A percentile compares a stretch with the other conserved stretches of the same genome.
These are phyloP conservation scores for Rhinella marina DNA, from an alignment of 2,797 vertebrate species.

Conservation along the genomic window DNA sequence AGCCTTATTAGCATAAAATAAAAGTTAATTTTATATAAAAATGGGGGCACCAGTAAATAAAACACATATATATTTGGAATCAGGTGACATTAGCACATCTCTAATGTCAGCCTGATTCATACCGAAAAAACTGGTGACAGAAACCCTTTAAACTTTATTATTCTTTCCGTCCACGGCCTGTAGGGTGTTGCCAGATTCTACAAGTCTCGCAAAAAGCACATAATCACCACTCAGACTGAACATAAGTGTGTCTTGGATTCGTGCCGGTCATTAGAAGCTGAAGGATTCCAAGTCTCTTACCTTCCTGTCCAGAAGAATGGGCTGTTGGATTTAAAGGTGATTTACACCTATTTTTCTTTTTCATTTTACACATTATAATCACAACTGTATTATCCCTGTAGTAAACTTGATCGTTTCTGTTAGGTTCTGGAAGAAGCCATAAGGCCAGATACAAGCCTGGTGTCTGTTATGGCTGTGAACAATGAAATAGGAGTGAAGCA, in stretches of 20 bases:
- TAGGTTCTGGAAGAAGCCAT: conserved; percentile 83
- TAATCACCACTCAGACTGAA: conserved; percentile 95
- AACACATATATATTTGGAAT: too few relatives aligned
- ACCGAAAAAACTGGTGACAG: too few relatives aligned
- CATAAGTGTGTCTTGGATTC: conserved; percentile 98
- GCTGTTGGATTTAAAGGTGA: conserved; percentile 88
- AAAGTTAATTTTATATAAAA: too few relatives aligned
- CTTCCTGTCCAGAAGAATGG: conserved; percentile 89
- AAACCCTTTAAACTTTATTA: background rate
- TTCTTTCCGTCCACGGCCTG: conserved; percentile 31
- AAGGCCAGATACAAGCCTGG: conserved; percentile 87
- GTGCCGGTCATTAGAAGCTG: conserved; percentile 89
- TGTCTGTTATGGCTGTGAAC: conserved; percentile 95
- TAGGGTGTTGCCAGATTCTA: conserved; percentile 96
- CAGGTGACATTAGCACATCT: too few relatives aligned
- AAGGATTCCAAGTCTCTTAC: conserved; percentile 91
- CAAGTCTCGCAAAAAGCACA: conserved; percentile 87
- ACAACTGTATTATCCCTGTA: background rate
- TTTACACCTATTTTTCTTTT: background rate
- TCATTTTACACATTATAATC: background rate
- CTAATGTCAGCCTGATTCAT: too few relatives aligned
- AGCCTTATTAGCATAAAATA: too few relatives aligned
- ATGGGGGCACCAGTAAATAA: too few relatives aligned
- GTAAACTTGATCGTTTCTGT: conserved; percentile 15
- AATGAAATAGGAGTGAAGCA: conserved; percentile 97